phyloP scores from a whole-genome alignment of 2,113 vertebrate species.

The Gorsachius goisagi region DNA sequence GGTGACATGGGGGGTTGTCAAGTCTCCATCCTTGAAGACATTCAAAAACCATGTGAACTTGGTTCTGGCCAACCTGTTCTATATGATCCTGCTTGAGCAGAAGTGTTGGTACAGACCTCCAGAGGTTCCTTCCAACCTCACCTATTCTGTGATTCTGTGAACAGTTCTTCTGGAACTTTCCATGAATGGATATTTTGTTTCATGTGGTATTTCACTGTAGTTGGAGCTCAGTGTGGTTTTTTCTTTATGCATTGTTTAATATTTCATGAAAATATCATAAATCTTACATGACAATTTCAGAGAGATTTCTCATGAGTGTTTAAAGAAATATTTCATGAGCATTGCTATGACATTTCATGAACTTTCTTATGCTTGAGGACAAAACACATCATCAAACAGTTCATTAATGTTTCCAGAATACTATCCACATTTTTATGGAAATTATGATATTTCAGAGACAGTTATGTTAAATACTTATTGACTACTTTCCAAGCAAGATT shows the following conservation, averaged over 20 bases:
- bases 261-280: constrained; percentile 2
- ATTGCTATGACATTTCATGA: constrained; percentile 3
- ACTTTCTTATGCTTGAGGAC: neutral
- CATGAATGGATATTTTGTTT: neutral
- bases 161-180: neutral
- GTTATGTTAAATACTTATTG: neutral
- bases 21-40: neutral
- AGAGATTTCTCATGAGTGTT: neutral
- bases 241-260: neutral
- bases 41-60: neutral
- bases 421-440: neutral
- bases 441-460: neutral
- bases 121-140: neutral
- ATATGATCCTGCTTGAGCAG: neutral
- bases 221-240: neutral
- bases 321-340: neutral
- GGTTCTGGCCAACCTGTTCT: neutral
- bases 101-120: neutral
- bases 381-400: neutral
- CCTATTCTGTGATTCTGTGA: neutral
- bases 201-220: neutral
- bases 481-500: neutral
- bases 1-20: neutral
- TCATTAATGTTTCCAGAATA: neutral
- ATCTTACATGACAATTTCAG: neutral